Conservation (phyloP, 1,140 invertebrate species). For the Leucophenga varia region DNA sequence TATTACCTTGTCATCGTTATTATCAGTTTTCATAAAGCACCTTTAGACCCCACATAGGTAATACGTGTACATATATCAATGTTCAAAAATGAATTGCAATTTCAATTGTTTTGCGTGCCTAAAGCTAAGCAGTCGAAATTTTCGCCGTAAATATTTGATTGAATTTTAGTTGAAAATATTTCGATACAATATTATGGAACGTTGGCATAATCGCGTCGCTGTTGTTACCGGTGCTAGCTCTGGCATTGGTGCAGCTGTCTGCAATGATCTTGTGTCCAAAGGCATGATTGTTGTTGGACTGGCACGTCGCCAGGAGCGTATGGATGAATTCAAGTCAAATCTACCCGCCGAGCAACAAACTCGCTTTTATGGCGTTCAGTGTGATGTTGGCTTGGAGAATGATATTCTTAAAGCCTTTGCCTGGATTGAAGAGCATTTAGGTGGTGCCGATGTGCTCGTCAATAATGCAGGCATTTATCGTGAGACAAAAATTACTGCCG, state of each 20-base stretch:
- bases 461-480: constrained; percentile 71
- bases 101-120: too few relatives aligned
- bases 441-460: constrained; percentile 69
- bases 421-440: constrained; percentile 63
- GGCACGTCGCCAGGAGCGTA: constrained; percentile 64
- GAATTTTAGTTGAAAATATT: too few relatives aligned
- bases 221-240: constrained; percentile 57
- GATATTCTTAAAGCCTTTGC: constrained; percentile 68
- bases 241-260: constrained; percentile 61
- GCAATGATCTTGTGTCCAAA: constrained; percentile 56
- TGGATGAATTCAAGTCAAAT: constrained; percentile 44
- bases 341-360: constrained; percentile 37
- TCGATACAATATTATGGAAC: constrained; percentile 43
- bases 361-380: constrained; percentile 57
- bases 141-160: too few relatives aligned
- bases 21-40: too few relatives aligned
- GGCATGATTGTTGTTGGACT: constrained; percentile 69
- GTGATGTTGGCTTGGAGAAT: constrained; percentile 67
- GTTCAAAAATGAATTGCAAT: too few relatives aligned
- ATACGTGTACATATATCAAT: too few relatives aligned
- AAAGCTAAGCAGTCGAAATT: too few relatives aligned
- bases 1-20: too few relatives aligned
- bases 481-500: neutral
- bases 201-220: constrained; percentile 45
- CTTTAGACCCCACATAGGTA: too few relatives aligned